Conservation (phyloP, 2,888 invertebrate species). For the Zele albiditarsus region DNA sequence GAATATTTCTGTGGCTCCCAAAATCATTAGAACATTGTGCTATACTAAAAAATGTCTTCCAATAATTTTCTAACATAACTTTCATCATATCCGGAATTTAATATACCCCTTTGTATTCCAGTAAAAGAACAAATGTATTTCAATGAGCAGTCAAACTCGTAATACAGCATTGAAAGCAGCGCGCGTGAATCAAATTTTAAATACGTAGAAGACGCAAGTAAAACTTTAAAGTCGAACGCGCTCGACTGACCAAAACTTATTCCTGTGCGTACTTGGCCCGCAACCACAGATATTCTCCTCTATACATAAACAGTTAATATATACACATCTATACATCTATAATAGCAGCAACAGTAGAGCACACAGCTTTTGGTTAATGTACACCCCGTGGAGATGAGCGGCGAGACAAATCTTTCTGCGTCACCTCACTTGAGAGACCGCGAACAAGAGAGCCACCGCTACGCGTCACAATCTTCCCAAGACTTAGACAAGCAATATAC, state of each 20-base stretch:
- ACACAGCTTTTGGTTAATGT: conserved; percentile 11
- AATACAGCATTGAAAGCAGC: background rate
- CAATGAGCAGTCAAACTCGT: background rate
- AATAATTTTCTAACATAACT: no score
- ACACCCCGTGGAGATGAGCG: conserved; percentile 29
- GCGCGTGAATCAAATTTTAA: background rate
- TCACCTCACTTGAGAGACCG: conserved; percentile 46
- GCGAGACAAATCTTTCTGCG: conserved; percentile 43
- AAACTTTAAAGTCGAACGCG: background rate
- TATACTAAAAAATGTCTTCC: no score
- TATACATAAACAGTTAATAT: background rate
- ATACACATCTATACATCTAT: background rate
- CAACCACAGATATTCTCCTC: background rate
- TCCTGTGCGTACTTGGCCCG: background rate
- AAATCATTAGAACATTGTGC: no score
- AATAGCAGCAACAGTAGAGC: background rate
- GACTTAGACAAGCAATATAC: background rate
- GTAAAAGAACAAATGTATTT: background rate
- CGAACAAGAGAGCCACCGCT: conserved; percentile 32
- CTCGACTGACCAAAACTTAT: conserved; percentile 9
- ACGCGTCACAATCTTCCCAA: conserved; percentile 30
- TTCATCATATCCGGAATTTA: no score
- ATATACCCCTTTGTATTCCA: no score
- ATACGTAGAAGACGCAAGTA: background rate
- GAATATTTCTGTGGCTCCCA: no score